Percentiles rank a stretch among this genome's conserved stretches.
Evolutionary conservation across 2,113 vertebrate species (phyloP).

Genomic region (Marcusenius ussheri): DNA sequence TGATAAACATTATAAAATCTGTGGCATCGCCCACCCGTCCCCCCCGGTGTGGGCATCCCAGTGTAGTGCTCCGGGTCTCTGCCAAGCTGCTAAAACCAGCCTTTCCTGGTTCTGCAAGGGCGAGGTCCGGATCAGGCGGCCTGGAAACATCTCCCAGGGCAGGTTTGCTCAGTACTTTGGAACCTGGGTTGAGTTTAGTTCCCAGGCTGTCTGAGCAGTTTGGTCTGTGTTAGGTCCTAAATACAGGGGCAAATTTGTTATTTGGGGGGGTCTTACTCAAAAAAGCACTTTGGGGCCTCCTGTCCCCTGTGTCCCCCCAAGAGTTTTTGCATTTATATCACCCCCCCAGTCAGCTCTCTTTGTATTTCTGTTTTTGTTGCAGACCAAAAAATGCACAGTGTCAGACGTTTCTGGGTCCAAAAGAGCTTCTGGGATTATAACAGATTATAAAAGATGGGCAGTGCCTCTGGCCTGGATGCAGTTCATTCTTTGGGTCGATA

Average conservation of each 20-base stretch:
- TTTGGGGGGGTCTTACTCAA: neutral
- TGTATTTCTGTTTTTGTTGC: neutral
- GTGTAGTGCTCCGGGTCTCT: constrained; percentile 7
- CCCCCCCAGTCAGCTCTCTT: neutral
- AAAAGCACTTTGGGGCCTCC: neutral
- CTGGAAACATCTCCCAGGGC: neutral
- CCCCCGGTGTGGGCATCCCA: neutral
- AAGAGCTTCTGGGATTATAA: neutral
- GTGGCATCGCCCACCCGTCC: neutral
- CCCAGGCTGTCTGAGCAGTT: neutral
- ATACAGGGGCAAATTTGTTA: neutral
- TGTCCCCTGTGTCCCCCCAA: neutral
- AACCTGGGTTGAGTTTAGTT: neutral
- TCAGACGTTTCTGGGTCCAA: neutral
- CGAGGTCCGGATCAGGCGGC: neutral
- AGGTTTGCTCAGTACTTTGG: neutral
- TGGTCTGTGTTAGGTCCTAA: neutral
- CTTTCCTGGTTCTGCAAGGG: constrained; percentile 16
- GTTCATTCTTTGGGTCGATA: neutral
- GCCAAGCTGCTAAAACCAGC: constrained; percentile 33
- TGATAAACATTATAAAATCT: constrained; percentile 25
- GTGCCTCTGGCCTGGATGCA: neutral
- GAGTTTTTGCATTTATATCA: too few species aligned
- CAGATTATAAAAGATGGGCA: neutral
- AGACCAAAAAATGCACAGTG: neutral